phyloP scores from a whole-genome alignment of 2,888 invertebrate genomes.

The Yponomeuta sedellus region DNA sequence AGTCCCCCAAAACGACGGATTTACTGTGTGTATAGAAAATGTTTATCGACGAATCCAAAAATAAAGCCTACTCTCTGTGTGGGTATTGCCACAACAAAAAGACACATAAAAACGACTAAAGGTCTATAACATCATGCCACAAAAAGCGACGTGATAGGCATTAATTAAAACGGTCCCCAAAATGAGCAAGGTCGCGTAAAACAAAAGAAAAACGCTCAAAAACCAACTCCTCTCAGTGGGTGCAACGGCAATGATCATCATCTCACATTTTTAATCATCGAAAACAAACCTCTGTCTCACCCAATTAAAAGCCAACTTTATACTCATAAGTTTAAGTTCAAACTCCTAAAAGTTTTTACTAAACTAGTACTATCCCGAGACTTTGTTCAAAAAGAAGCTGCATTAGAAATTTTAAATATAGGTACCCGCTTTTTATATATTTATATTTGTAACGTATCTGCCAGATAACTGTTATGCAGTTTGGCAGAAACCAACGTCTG shows the following conservation, averaged over 20 bases:
- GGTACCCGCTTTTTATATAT: too few species aligned
- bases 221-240: conserved; percentile 73
- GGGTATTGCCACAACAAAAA: conserved; percentile 59
- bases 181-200: conserved; percentile 58
- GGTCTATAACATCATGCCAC: conserved; percentile 46
- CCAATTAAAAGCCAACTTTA: conserved; percentile 47
- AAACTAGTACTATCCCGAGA: conserved; percentile 36
- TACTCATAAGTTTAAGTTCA: conserved; percentile 34
- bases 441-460: too few species aligned
- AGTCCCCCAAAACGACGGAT: too few species aligned
- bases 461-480: too few species aligned
- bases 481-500: too few species aligned
- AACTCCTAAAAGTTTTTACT: conserved; percentile 23
- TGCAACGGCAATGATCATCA: conserved; percentile 73
- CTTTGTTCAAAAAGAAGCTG: background rate
- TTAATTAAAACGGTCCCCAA: conserved; percentile 77
- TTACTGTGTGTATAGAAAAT: too few species aligned
- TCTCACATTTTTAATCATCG: conserved; percentile 75
- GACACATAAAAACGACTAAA: conserved; percentile 47
- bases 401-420: too few species aligned
- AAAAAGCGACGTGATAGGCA: conserved; percentile 76
- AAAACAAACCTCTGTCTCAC: conserved; percentile 40
- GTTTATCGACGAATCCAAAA: too few species aligned
- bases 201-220: conserved; percentile 22
- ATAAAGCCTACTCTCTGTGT: too few species aligned